Percentiles rank a stretch among this genome's conserved stretches.
Evolutionary conservation across 1,140 invertebrate species (phyloP).

Genomic region (Nasonia longicornis): DNA sequence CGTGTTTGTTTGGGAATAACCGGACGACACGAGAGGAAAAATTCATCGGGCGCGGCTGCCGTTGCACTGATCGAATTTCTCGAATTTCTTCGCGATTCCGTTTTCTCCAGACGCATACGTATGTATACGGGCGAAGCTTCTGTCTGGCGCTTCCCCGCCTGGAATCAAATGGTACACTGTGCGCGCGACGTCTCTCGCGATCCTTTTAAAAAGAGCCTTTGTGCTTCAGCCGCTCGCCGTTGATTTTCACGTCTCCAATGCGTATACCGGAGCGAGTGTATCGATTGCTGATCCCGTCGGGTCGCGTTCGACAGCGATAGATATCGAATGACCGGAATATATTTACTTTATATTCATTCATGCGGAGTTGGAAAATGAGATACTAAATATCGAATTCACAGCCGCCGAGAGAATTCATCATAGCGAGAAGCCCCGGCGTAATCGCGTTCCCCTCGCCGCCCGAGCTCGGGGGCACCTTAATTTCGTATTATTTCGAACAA

Average conservation of each 20-base stretch:
- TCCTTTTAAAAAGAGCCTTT: neutral
- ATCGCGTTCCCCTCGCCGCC: constrained; percentile 9
- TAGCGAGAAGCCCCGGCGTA: neutral
- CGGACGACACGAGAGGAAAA: constrained; percentile 34
- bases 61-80: constrained; percentile 58
- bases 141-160: neutral
- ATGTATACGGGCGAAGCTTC: neutral
- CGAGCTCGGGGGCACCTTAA: constrained; percentile 15
- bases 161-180: neutral
- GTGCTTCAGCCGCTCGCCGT: neutral
- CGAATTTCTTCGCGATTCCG: constrained; percentile 51
- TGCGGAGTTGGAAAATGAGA: neutral
- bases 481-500: constrained; percentile 44
- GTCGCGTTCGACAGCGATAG: constrained; percentile 1
- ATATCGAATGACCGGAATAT: neutral
- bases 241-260: neutral
- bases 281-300: neutral
- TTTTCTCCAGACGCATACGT: neutral
- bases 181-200: too few relatives aligned
- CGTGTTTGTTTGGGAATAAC: constrained; percentile 42
- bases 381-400: neutral
- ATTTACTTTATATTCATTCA: neutral
- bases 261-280: neutral
- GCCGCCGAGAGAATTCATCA: neutral
- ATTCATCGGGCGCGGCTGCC: constrained; percentile 28